phyloP scores from a whole-genome alignment of 2,113 vertebrate species.

The Platycercus adscitus region DNA sequence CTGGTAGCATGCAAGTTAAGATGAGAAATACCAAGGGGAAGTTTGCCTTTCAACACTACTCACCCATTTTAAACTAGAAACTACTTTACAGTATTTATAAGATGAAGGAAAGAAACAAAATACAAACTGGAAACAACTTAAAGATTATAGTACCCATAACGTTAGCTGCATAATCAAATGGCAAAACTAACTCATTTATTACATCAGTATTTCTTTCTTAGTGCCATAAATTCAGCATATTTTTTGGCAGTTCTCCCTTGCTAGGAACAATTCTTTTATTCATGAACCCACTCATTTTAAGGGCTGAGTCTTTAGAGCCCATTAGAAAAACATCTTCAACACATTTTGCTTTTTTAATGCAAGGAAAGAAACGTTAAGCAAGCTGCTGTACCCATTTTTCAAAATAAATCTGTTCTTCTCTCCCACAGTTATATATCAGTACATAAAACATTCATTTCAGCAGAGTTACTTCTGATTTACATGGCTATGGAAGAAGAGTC shows the following conservation, averaged over 20 bases:
- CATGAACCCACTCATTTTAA: constrained; percentile 21
- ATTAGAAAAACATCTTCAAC: constrained; percentile 34
- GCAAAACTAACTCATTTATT: constrained; percentile 5
- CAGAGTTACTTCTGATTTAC: constrained; percentile 25
- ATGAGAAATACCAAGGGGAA: not conserved
- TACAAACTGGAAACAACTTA: constrained; percentile 8
- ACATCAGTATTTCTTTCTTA: constrained; percentile 39
- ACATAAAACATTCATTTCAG: constrained; percentile 18
- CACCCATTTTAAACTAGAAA: not conserved
- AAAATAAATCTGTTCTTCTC: not conserved
- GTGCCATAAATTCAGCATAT: constrained; percentile 24
- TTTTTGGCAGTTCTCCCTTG: constrained; percentile 29
- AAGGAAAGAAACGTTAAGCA: not conserved
- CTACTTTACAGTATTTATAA: not conserved
- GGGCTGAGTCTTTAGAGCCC: constrained; percentile 8
- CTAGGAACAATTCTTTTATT: constrained; percentile 28
- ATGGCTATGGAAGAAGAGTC: not conserved
- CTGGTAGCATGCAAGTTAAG: not conserved
- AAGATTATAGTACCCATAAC: not conserved
- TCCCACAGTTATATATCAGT: not conserved
- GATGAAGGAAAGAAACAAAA: not conserved
- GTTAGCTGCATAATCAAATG: not conserved
- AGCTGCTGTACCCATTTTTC: not conserved
- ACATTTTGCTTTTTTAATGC: not conserved
- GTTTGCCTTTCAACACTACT: not conserved